Percentiles rank a stretch among this genome's conserved stretches.
Conservation (phyloP, 2,888 invertebrate genomes). For the Idaea aversata region DNA sequence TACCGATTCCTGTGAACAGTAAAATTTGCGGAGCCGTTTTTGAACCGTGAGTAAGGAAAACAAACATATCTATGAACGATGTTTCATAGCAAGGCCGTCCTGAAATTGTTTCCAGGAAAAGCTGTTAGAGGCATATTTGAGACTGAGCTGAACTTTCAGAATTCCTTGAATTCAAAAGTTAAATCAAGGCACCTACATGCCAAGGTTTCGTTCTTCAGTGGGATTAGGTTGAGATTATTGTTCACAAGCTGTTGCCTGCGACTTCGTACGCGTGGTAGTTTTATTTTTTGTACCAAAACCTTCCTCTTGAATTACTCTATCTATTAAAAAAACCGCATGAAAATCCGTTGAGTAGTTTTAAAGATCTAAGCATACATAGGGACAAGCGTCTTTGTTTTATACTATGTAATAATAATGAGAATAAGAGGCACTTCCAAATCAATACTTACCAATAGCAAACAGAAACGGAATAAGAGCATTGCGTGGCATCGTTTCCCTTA, state of each 20-base stretch:
- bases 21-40: slow-evolving; percentile 67
- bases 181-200: background rate
- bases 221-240: too few relatives aligned
- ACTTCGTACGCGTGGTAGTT: too few relatives aligned
- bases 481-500: background rate
- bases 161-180: slow-evolving; percentile 21
- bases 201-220: background rate
- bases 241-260: too few relatives aligned
- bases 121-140: slow-evolving; percentile 4
- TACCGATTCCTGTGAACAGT: slow-evolving; percentile 61
- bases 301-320: too few relatives aligned
- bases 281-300: too few relatives aligned
- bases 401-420: too few relatives aligned
- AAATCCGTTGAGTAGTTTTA: too few relatives aligned
- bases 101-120: slow-evolving; percentile 61
- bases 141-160: background rate
- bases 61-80: slow-evolving; percentile 60
- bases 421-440: too few relatives aligned
- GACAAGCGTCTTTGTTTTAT: too few relatives aligned
- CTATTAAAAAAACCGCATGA: too few relatives aligned
- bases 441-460: background rate
- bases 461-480: background rate
- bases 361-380: too few relatives aligned
- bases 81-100: slow-evolving; percentile 68
- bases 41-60: slow-evolving; percentile 69